phyloP scores from a whole-genome alignment of 2,888 invertebrate species.

The Aspidapion aeneum region DNA sequence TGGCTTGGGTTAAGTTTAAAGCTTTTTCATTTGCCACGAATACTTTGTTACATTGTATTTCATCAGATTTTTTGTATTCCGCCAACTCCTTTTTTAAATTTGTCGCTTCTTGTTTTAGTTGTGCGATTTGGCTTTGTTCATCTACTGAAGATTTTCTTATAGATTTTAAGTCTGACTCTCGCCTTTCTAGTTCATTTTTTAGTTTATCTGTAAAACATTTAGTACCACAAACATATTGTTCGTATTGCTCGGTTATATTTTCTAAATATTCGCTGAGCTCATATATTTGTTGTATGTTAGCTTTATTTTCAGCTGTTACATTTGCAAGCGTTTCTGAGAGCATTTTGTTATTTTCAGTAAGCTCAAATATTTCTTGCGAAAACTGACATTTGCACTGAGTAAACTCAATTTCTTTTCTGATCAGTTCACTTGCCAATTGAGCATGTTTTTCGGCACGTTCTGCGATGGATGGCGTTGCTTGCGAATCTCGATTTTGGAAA shows the following conservation, averaged over 20 bases:
- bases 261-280: not conserved
- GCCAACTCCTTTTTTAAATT: not conserved
- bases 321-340: not conserved
- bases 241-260: not conserved
- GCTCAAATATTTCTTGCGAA: not conserved
- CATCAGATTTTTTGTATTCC: not conserved
- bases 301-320: not conserved
- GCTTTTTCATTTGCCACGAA: not conserved
- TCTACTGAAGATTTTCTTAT: not conserved
- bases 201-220: not conserved
- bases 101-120: not conserved
- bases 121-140: not conserved
- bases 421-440: not conserved
- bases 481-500: too few relatives aligned
- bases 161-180: not conserved
- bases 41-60: not conserved
- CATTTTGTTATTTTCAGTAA: conserved; percentile 3
- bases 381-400: not conserved
- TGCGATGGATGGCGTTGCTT: too few relatives aligned
- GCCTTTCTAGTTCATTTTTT: not conserved
- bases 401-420: not conserved
- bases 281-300: not conserved
- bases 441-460: too few relatives aligned
- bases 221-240: not conserved
- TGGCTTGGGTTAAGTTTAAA: not conserved